Conservation (phyloP, 2,888 invertebrate genomes). For the Lepidocyrtinus sp. region DNA sequence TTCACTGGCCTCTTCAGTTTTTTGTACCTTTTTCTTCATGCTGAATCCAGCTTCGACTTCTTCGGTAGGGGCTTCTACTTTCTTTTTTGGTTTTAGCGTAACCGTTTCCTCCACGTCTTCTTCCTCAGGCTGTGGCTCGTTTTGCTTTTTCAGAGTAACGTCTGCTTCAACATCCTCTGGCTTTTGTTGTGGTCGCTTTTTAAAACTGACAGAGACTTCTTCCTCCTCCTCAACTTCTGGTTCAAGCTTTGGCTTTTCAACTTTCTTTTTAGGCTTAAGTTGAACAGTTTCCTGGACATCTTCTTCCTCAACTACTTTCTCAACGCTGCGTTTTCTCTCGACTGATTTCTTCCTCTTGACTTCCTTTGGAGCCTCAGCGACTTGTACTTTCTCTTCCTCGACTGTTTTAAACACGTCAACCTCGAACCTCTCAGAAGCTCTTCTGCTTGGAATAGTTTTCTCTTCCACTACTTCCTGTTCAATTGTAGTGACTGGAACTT, state of each 20-base stretch:
- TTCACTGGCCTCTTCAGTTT: slow-evolving; percentile 33
- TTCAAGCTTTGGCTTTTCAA: slow-evolving; percentile 72
- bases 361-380: slow-evolving; percentile 13
- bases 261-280: slow-evolving; percentile 54
- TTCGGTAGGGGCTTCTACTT: slow-evolving; percentile 11
- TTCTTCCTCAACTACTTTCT: slow-evolving; percentile 38
- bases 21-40: neutral
- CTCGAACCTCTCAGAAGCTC: slow-evolving; percentile 22
- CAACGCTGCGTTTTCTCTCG: slow-evolving; percentile 25
- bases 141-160: slow-evolving; percentile 50
- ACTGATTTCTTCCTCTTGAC: neutral
- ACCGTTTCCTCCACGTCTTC: slow-evolving; percentile 25
- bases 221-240: slow-evolving; percentile 55
- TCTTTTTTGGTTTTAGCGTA: slow-evolving; percentile 30
- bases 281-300: slow-evolving; percentile 55
- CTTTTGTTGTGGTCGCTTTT: neutral
- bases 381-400: slow-evolving; percentile 23
- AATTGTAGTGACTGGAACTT: neutral
- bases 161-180: slow-evolving; percentile 40
- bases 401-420: slow-evolving; percentile 14
- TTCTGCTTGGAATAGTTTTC: neutral
- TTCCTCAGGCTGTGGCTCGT: slow-evolving; percentile 30
- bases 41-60: no score
- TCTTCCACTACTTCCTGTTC: neutral
- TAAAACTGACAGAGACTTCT: slow-evolving; percentile 1